Evolutionary conservation across 2,113 vertebrate genomes (phyloP), one percentile per base, ranked within the genome.

Genomic region (Tricholaema leucomelas): DNA sequence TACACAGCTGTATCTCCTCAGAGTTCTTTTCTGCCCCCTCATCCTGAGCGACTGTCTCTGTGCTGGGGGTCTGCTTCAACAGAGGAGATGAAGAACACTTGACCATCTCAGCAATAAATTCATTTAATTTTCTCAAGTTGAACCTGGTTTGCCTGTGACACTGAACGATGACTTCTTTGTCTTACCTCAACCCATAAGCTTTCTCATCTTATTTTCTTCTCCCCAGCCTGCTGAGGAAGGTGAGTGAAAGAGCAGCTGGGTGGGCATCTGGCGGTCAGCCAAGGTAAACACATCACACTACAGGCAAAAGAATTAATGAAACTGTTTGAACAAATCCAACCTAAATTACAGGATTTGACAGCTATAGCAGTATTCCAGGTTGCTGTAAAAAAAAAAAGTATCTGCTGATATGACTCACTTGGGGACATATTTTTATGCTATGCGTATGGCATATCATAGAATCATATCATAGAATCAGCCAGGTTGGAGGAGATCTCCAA

Each of bases 1-100:
- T 2, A 35, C 54, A 9, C n/a, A 48, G 42, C 33, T 48, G 28
- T 1, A 1, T 3, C 44, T n/a, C 1, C 0, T 19, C 8, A 5
- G 8, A 1, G 0, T 23, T 1, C 7, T 1, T 0, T 24, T 17
- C 11, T 3, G 5, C 19, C 13, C 15, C 18, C 38, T 27, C 21
- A 3, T 6, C 10, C 13, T 2, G 44, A 15, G 15, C 12, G 42
- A 3, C 15, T 7, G 15, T 6, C 5, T 63, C 27, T 28, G 24
- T 6, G 46, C 50, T 17, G 55, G 40, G 27, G n/a, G 31, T 20
- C 21, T 9, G 2, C 27, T 23, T 9, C 17, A 46, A 8, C 3
- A 3, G 0, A 10, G 59, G 46, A 12, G 35, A 2, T 11, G 63
- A 28, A 12, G 60, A 9, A 8, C 1, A 2, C 25, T 10, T 9